Conservation (phyloP, 2,113 vertebrate species). For the Mohoua ochrocephala region DNA sequence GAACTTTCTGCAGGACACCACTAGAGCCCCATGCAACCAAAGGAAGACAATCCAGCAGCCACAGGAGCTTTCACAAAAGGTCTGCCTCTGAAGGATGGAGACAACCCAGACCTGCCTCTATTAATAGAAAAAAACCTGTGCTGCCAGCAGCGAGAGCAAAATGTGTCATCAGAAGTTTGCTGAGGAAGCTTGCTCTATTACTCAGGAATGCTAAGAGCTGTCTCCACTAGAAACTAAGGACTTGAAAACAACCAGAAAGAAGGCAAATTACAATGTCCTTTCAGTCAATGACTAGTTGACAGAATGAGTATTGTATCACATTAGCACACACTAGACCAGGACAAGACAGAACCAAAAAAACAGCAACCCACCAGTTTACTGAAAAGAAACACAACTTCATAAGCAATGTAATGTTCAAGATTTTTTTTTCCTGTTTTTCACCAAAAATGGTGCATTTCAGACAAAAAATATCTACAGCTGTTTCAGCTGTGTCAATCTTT, state of each 20-base stretch:
- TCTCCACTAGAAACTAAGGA: neutral
- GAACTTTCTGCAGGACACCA: neutral
- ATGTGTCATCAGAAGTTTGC: neutral
- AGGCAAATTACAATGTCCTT: neutral
- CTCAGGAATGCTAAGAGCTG: neutral
- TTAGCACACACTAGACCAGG: neutral
- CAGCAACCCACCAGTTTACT: neutral
- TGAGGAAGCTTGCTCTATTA: neutral
- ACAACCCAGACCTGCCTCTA: neutral
- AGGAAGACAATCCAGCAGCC: neutral
- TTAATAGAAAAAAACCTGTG: neutral
- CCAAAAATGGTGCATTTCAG: neutral
- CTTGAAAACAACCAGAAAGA: neutral
- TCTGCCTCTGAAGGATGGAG: neutral
- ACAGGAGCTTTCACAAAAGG: neutral
- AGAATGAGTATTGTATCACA: neutral
- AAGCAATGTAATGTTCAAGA: neutral
- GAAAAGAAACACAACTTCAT: neutral
- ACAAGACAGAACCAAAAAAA: neutral
- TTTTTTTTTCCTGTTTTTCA: neutral
- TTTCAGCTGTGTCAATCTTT: neutral
- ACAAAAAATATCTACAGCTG: neutral
- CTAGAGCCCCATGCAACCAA: neutral
- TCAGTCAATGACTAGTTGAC: neutral
- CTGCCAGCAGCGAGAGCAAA: neutral